Evolutionary conservation across 2,888 invertebrate species (phyloP).

Genomic region (Drosophila cognata): DNA sequence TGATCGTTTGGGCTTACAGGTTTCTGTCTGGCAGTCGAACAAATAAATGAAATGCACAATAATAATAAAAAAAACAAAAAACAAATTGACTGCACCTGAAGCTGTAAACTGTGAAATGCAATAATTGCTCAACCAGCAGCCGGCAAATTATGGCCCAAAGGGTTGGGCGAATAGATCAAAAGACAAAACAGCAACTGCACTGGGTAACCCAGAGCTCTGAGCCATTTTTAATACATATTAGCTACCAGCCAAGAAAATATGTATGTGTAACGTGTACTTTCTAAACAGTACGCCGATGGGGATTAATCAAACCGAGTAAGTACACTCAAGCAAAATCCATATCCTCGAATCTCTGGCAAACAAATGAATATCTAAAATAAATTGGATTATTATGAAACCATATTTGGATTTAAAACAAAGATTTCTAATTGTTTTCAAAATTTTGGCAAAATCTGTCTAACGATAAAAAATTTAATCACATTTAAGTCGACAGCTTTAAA

Average conservation of each 20-base stretch:
- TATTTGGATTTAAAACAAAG: neutral
- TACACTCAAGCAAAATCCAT: neutral
- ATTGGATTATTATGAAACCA: neutral
- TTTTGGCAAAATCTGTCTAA: neutral
- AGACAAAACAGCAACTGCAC: slow-evolving; percentile 13
- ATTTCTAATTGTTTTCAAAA: neutral
- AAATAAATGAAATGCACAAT: slow-evolving; percentile 9
- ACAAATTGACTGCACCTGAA: slow-evolving; percentile 63
- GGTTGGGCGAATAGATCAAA: slow-evolving; percentile 46
- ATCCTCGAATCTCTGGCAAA: neutral
- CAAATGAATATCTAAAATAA: neutral
- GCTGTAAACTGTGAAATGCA: slow-evolving; percentile 28
- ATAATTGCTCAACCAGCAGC: slow-evolving; percentile 53
- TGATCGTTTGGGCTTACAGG: slow-evolving; percentile 15
- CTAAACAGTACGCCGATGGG: slow-evolving; percentile 20
- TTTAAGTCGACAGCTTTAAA: neutral
- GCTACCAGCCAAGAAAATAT: slow-evolving; percentile 5
- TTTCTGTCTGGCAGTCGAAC: slow-evolving; percentile 11
- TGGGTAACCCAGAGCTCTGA: slow-evolving; percentile 64
- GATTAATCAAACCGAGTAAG: neutral
- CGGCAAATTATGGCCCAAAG: slow-evolving; percentile 48
- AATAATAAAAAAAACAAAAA: neutral
- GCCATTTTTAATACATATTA: slow-evolving; percentile 25
- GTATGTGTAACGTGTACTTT: slow-evolving; percentile 29
- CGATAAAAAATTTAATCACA: neutral